Percentiles rank a stretch among this genome's conserved stretches.
These are phyloP conservation scores for Gorsachius goisagi DNA, from an alignment of 2,113 vertebrate species.

Conservation along the genomic window DNA sequence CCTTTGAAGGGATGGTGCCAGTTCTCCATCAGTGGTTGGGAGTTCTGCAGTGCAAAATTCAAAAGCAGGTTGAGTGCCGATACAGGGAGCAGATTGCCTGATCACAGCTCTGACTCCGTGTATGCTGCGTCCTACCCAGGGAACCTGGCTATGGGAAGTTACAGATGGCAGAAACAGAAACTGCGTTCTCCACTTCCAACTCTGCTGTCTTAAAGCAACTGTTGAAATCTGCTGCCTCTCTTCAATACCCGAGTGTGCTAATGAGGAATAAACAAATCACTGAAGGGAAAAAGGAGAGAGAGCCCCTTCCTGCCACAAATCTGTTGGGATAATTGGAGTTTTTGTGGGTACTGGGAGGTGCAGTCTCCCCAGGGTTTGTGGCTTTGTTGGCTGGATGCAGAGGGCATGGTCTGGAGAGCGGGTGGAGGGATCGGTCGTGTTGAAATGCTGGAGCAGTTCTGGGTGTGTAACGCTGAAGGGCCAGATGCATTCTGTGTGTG, in stretches of 20 bases:
- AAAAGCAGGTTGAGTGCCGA: background rate
- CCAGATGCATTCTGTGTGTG: background rate
- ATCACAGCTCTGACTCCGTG: background rate
- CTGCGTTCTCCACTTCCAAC: background rate
- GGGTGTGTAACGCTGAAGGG: no score
- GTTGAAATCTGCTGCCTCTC: background rate
- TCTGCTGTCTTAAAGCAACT: background rate
- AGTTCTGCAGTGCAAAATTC: background rate
- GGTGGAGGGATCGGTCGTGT: fast-evolving
- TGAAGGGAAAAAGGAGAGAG: background rate
- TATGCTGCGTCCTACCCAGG: background rate
- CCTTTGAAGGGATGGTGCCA: background rate
- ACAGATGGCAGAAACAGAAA: background rate
- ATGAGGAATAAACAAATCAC: background rate
- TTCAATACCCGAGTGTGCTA: background rate
- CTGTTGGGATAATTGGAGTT: background rate
- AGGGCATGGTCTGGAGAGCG: background rate
- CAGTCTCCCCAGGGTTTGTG: background rate
- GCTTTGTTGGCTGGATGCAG: background rate
- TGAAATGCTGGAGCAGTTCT: background rate
- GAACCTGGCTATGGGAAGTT: background rate
- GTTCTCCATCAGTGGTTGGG: no score
- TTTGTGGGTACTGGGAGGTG: background rate
- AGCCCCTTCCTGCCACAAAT: background rate
- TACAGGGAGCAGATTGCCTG: background rate